A percentile compares a stretch with the other conserved stretches of the same genome.
These are phyloP conservation scores for Seira musarum DNA, from an alignment of 2,888 invertebrate genomes.

Conservation along the genomic window DNA sequence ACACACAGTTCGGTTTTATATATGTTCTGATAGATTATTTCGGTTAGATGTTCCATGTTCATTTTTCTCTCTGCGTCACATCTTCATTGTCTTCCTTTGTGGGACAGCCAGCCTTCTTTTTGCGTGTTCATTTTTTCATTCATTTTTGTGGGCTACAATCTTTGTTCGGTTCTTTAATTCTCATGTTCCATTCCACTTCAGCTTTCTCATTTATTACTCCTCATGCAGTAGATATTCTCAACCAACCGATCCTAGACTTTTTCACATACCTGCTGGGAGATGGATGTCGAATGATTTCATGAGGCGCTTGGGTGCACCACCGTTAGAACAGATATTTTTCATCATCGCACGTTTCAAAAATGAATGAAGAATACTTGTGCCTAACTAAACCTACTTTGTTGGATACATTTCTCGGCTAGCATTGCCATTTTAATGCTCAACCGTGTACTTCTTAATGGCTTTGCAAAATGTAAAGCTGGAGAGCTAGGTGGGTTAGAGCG, in stretches of 20 bases:
- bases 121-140: conserved; percentile 6
- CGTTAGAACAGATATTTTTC: background rate
- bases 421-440: no score
- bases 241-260: background rate
- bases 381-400: background rate
- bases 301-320: conserved; percentile 1
- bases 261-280: background rate
- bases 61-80: background rate
- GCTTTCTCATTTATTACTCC: conserved; percentile 21
- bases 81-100: conserved; percentile 7
- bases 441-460: background rate
- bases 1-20: no score
- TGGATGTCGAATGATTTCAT: background rate
- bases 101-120: background rate
- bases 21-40: background rate
- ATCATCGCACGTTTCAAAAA: conserved; percentile 9
- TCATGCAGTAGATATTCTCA: background rate
- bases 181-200: conserved; percentile 29
- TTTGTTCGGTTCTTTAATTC: conserved; percentile 27
- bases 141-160: background rate
- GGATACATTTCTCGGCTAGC: background rate
- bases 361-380: background rate
- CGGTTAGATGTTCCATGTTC: background rate
- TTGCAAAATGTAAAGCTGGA: conserved; percentile 2
- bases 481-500: background rate